Base-by-base conservation (phyloP, 2,888 invertebrate genomes). In the Noctua fimbriata region DNA sequence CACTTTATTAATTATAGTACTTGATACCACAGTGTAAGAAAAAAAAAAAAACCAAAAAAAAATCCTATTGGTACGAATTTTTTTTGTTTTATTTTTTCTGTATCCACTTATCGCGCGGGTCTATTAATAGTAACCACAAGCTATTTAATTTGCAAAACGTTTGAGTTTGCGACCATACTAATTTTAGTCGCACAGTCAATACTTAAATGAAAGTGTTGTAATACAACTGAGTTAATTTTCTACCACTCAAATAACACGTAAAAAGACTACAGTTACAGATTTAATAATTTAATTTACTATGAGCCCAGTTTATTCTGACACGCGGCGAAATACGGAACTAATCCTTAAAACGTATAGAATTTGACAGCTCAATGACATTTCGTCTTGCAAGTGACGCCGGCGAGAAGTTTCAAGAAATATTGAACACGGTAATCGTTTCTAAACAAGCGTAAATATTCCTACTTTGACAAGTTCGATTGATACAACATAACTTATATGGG, bases 371-470 rank as follows among this genome's bases (percentile, higher is more conserved):
- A 73, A 73, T 80, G 81, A 73, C 49, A 49, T 80, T 80, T 84
- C 18, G 49, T 24, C 66, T 52, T 28, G 18, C 52, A 32, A 69
- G 44, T 52, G 47, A 28, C 67, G 36, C 66, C 18, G 52, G 47
- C 60, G 69, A n/a, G 44, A 84, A 80, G 60, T 70, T 58, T 60
- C 80, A 80, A 73, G 73, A 66, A 66, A 70, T 69, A 84, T 52
- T 60, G 80, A 73, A 65, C 60, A 36, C 44, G n/a, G 36, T 86
- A 74, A 79, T 76, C 44, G 63, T 69, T 74, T 66, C 72, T 86
- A 78, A 74, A 95, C 95, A 76, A 28, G 44, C 82, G 91, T 92
- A 89, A 72, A 79, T 82, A 71, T 72, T 73, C 60, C 58, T 47
- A 78, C 71, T 66, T 76, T 76, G 83, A 86, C 83, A 81, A 76